phyloP scores from a whole-genome alignment of 2,797 vertebrate species.

The Florisuga fusca region DNA sequence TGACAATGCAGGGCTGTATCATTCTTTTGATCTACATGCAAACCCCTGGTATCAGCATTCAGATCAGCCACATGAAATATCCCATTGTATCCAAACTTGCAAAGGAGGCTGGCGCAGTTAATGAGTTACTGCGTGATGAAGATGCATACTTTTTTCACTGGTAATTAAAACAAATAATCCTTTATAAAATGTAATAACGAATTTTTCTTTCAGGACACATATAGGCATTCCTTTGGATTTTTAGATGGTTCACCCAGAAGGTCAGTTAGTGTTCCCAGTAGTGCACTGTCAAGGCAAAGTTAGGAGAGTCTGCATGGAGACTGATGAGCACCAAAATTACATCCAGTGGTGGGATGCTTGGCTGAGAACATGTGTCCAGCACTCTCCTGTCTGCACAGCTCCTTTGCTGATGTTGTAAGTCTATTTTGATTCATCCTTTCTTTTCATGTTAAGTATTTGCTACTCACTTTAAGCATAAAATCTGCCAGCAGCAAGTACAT shows the following conservation, averaged over 20 bases:
- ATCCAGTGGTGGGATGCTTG: background rate
- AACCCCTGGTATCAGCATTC: background rate
- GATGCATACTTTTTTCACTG: background rate
- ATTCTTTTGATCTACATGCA: background rate
- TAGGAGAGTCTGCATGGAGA: background rate
- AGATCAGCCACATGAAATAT: background rate
- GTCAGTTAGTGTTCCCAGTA: background rate
- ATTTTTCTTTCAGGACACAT: background rate
- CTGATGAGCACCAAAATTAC: background rate
- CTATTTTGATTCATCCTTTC: slow-evolving; percentile 18
- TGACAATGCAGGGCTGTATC: background rate
- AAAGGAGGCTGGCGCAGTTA: background rate
- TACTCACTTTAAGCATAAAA: background rate
- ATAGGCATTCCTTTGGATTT: background rate
- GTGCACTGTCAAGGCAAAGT: background rate
- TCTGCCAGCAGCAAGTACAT: background rate
- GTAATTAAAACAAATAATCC: background rate
- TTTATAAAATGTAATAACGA: background rate
- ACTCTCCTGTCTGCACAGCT: background rate
- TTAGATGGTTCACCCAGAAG: background rate
- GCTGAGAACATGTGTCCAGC: background rate
- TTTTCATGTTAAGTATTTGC: background rate
- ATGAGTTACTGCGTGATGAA: background rate
- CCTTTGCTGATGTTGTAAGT: background rate
- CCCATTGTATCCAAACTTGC: background rate